Evolutionary conservation across 2,888 invertebrate genomes (phyloP).

Genomic region (Chrysotoxum bicinctum): DNA sequence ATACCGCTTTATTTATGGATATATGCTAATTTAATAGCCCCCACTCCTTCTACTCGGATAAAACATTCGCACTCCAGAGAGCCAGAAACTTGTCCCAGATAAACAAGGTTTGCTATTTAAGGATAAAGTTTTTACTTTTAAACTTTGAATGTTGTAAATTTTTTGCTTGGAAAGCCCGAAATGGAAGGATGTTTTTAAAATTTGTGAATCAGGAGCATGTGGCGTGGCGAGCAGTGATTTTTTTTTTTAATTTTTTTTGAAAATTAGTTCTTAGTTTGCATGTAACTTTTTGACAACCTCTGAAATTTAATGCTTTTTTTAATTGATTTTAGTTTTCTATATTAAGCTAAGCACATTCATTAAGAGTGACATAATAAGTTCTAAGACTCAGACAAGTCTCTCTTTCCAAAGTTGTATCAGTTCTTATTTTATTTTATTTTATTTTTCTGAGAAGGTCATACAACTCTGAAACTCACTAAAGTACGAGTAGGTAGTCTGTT

Average conservation of each 20-base stretch:
- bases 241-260: neutral
- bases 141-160: neutral
- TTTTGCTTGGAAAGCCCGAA: neutral
- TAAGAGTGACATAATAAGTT: no score
- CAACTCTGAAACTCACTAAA: neutral
- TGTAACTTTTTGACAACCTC: neutral
- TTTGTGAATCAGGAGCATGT: neutral
- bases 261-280: neutral
- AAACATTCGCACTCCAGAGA: neutral
- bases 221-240: neutral
- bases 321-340: neutral
- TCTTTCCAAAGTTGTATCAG: neutral
- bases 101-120: neutral
- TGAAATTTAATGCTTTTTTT: neutral
- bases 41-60: neutral
- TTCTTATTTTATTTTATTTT: neutral
- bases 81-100: neutral
- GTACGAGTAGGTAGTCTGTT: no score
- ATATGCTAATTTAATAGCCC: conserved; percentile 1
- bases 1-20: conserved; percentile 14
- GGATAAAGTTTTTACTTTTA: neutral
- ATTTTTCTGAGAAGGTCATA: neutral
- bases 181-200: neutral
- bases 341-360: no score
- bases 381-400: neutral